phyloP scores from a whole-genome alignment of 2,113 vertebrate species.

The Cichladusa arquata region DNA sequence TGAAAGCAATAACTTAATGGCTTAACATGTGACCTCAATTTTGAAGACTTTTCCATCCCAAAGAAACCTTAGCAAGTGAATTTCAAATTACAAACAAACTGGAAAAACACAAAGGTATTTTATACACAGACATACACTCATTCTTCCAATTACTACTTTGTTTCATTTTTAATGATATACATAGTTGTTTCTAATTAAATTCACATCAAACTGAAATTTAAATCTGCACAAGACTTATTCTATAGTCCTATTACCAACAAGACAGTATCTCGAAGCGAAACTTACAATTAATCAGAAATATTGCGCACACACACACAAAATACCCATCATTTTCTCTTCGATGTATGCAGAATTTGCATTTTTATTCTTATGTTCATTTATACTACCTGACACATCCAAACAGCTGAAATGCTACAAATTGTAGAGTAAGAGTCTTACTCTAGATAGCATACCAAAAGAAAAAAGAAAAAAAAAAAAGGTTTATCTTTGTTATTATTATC shows the following conservation, averaged over 20 bases:
- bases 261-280: background rate
- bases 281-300: background rate
- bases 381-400: background rate
- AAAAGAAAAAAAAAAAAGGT: too few relatives aligned
- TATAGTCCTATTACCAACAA: background rate
- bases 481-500: background rate
- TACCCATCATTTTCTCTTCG: rapidly evolving
- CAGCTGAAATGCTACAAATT: background rate
- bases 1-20: background rate
- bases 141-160: background rate
- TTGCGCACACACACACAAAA: background rate
- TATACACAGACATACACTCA: background rate
- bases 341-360: background rate
- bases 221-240: background rate
- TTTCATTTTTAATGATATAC: background rate
- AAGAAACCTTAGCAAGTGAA: background rate
- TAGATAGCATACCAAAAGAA: background rate
- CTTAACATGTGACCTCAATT: background rate
- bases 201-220: background rate
- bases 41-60: background rate
- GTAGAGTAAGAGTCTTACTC: background rate
- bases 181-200: background rate
- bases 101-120: background rate
- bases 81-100: background rate
- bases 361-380: background rate